phyloP scores from a whole-genome alignment of 2,113 vertebrate species.

The Calidris pygmaea region DNA sequence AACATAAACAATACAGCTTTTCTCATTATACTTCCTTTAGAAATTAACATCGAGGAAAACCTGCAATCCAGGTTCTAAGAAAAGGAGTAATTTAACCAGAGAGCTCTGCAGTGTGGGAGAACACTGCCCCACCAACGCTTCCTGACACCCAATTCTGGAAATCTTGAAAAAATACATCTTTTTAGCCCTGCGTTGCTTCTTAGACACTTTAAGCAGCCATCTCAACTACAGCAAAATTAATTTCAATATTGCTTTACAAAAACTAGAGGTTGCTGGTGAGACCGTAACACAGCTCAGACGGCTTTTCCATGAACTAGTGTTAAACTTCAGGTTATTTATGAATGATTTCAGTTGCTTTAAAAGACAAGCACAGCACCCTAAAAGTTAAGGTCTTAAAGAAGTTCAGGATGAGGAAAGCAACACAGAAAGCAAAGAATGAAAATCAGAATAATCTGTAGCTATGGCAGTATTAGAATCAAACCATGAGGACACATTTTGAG shows the following conservation, averaged over 20 bases:
- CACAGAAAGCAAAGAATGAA: slow-evolving; percentile 44
- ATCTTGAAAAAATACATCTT: neutral
- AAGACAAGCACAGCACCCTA: neutral
- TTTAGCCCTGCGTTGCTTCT: neutral
- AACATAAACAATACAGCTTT: neutral
- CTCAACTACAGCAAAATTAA: neutral
- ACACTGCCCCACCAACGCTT: neutral
- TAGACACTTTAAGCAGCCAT: neutral
- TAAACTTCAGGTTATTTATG: neutral
- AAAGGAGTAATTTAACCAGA: neutral
- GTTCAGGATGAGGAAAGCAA: slow-evolving; percentile 46
- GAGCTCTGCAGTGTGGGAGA: neutral
- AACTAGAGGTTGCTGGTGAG: neutral
- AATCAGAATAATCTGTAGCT: neutral
- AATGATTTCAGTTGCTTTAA: neutral
- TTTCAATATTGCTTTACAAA: neutral
- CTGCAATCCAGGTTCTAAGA: neutral
- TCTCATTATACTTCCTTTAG: neutral
- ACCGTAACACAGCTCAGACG: neutral
- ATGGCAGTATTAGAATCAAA: neutral
- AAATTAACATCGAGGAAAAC: neutral
- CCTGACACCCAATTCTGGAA: neutral
- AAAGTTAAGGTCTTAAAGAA: slow-evolving; percentile 17
- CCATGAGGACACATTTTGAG: neutral
- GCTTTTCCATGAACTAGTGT: neutral